Evolutionary conservation across 2,888 invertebrate genomes (phyloP).

Genomic region (Brenthis ino): DNA sequence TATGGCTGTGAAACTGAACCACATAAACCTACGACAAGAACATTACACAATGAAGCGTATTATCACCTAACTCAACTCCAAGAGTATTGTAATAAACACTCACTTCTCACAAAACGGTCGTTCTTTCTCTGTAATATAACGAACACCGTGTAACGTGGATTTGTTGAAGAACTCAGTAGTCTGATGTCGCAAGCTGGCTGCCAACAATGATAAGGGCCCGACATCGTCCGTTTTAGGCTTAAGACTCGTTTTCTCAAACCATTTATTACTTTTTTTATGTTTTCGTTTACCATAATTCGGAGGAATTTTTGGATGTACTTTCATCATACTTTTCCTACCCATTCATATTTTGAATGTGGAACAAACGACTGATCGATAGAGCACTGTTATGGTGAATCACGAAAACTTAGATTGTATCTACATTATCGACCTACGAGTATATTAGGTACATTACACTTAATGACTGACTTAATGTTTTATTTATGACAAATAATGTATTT

Average conservation of each 20-base stretch:
- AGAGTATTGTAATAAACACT: conserved; percentile 43
- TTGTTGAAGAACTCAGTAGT: conserved; percentile 89
- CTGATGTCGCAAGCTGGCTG: conserved; percentile 86
- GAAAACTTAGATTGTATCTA: conserved; percentile 57
- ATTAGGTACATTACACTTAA: conserved; percentile 18
- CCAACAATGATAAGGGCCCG: conserved; percentile 69
- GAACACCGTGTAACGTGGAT: conserved; percentile 89
- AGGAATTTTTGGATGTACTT: conserved; percentile 60
- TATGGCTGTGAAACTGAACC: conserved; percentile 88
- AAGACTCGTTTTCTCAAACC: conserved; percentile 25
- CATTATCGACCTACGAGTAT: conserved; percentile 52
- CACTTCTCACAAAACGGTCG: conserved; percentile 90
- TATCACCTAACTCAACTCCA: no score
- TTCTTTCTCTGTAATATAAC: conserved; percentile 89
- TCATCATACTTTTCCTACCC: conserved; percentile 50
- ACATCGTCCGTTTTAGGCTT: conserved; percentile 46
- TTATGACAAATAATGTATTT: no score
- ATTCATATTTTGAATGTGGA: background rate
- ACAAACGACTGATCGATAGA: conserved; percentile 15
- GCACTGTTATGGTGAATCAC: conserved; percentile 49
- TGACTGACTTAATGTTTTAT: no score
- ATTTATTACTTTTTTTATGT: conserved; percentile 35
- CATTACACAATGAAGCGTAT: background rate
- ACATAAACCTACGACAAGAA: conserved; percentile 84
- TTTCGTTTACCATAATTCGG: conserved; percentile 43